Percentiles rank a stretch among this genome's conserved stretches.
Evolutionary conservation across 2,888 invertebrate species (phyloP).

Genomic region (Catocala nupta): DNA sequence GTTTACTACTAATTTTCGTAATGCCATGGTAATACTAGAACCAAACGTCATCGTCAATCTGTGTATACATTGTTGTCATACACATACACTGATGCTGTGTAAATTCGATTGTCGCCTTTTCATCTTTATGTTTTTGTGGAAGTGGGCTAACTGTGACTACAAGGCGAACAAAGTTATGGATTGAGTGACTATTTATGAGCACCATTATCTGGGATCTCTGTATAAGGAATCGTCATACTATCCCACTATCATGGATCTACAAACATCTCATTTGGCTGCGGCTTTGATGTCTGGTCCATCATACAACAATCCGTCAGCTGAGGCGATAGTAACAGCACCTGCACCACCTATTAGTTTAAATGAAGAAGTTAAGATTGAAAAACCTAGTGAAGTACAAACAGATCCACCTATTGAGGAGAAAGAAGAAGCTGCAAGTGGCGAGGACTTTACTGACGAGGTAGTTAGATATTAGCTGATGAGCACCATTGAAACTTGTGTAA

Average conservation of each 20-base stretch:
- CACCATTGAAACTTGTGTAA: too few relatives aligned
- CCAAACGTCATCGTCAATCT: too few relatives aligned
- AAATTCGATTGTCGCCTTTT: neutral
- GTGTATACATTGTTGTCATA: too few relatives aligned
- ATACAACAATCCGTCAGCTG: constrained; percentile 55
- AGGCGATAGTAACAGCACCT: constrained; percentile 43
- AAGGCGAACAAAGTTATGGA: neutral
- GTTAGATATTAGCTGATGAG: too few relatives aligned
- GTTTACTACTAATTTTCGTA: too few relatives aligned
- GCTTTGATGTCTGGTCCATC: constrained; percentile 80
- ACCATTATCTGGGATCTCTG: neutral
- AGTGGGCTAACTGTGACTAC: neutral
- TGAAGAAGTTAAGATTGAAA: constrained; percentile 69
- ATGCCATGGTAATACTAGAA: too few relatives aligned
- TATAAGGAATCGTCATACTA: constrained; percentile 9
- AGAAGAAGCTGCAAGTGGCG: constrained; percentile 80
- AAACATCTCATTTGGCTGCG: constrained; percentile 84
- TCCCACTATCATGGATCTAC: constrained; percentile 70
- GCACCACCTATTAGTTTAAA: constrained; percentile 38
- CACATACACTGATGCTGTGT: too few relatives aligned
- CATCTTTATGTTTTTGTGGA: too few relatives aligned
- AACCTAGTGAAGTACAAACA: constrained; percentile 72
- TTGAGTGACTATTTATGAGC: neutral
- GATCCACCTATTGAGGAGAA: constrained; percentile 75
- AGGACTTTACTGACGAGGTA: constrained; percentile 83